Percentiles rank a stretch among this genome's conserved stretches.
Conservation (phyloP, 2,797 vertebrate genomes). For the Sebastes iracundus region DNA sequence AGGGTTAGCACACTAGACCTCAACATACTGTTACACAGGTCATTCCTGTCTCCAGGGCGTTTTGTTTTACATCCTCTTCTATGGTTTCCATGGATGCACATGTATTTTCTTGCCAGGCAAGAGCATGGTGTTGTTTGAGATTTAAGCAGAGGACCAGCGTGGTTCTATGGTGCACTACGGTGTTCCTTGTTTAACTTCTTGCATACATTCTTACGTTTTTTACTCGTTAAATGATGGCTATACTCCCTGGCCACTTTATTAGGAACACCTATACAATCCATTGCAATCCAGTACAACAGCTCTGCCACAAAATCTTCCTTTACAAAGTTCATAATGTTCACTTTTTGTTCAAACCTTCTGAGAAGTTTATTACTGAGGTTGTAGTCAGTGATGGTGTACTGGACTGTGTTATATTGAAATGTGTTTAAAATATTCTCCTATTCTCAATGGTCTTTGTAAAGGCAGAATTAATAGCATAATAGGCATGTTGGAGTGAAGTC, state of each 20-base stretch:
- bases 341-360: background rate
- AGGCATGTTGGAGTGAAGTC: background rate
- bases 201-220: background rate
- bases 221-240: background rate
- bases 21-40: slow-evolving; percentile 15
- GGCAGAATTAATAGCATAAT: background rate
- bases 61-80: slow-evolving; percentile 5
- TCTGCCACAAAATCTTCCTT: background rate
- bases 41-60: slow-evolving; percentile 13
- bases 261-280: background rate
- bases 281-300: too few species aligned
- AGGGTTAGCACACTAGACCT: slow-evolving; percentile 43
- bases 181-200: background rate
- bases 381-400: background rate
- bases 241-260: background rate
- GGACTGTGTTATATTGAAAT: background rate
- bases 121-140: background rate
- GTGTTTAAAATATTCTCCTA: background rate
- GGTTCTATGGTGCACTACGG: background rate
- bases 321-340: background rate
- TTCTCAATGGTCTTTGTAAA: background rate
- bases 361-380: background rate
- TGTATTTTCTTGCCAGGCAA: background rate
- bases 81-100: slow-evolving; percentile 22
- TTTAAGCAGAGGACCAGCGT: background rate